phyloP scores from a whole-genome alignment of 1,140 invertebrate species.

The Protaetia brevitarsis region DNA sequence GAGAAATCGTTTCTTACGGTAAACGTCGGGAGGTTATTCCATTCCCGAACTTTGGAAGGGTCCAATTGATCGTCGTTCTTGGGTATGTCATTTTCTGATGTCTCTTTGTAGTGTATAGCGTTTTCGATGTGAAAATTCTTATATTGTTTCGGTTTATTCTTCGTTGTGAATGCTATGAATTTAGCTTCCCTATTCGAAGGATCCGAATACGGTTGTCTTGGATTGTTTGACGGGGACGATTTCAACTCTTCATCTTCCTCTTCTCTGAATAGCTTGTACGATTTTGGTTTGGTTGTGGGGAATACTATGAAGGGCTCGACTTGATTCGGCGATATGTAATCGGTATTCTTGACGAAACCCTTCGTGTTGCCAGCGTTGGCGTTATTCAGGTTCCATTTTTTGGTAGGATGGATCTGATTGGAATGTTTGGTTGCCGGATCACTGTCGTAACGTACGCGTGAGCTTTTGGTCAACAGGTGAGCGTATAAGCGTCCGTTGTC shows the following conservation, averaged over 20 bases:
- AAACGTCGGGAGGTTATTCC: conserved; percentile 73
- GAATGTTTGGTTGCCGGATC: conserved; percentile 51
- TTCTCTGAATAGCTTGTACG: conserved; percentile 4
- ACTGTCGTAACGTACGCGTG: conserved; percentile 74
- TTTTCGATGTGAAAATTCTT: conserved; percentile 38
- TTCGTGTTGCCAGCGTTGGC: conserved; percentile 52
- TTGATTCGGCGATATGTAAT: conserved; percentile 57
- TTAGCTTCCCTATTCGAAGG: conserved; percentile 22
- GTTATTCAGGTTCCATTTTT: conserved; percentile 55
- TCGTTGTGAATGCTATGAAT: conserved; percentile 27
- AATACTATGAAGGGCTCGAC: conserved; percentile 56
- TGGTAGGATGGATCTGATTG: conserved; percentile 45
- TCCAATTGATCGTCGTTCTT: conserved; percentile 41
- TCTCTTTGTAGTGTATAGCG: conserved; percentile 38
- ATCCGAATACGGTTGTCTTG: conserved; percentile 37
- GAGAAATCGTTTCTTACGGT: conserved; percentile 76
- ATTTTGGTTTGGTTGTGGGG: conserved; percentile 44
- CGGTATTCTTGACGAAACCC: conserved; percentile 60
- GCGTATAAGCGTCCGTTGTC: conserved; percentile 85
- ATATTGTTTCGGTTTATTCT: conserved; percentile 35
- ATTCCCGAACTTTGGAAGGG: conserved; percentile 61
- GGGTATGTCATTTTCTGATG: conserved; percentile 25
- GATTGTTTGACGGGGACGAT: conserved; percentile 42
- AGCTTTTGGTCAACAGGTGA: conserved; percentile 81
- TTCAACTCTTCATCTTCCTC: conserved; percentile 43